phyloP scores from a whole-genome alignment of 2,113 vertebrate species.

The Poeciliopsis retropinna region DNA sequence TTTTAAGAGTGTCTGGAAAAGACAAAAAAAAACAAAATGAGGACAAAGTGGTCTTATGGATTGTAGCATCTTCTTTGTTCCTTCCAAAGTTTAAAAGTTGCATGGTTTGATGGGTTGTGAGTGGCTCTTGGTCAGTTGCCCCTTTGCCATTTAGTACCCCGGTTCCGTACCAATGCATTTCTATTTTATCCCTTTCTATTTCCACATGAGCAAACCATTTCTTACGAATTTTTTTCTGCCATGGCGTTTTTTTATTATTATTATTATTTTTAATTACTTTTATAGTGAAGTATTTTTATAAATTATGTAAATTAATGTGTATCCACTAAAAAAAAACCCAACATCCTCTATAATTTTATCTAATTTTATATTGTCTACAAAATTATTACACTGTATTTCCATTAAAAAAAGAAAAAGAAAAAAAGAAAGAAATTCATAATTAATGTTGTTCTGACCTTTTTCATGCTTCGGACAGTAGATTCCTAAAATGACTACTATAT shows the following conservation, averaged over 20 bases:
- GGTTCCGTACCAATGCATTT: neutral
- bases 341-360: neutral
- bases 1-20: slow-evolving; percentile 39
- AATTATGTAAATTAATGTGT: neutral
- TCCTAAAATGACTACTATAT: neutral
- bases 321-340: neutral
- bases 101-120: neutral
- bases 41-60: slow-evolving; percentile 17
- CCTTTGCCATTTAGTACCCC: neutral
- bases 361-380: neutral
- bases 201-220: neutral
- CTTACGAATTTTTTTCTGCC: neutral
- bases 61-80: slow-evolving; percentile 10
- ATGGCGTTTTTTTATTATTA: neutral
- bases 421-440: neutral
- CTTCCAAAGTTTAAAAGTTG: slow-evolving; percentile 34
- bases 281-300: neutral
- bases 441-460: neutral
- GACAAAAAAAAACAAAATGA: neutral
- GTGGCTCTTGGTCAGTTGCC: neutral
- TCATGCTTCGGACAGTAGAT: neutral
- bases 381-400: neutral
- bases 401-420: neutral
- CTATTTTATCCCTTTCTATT: neutral
- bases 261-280: too few relatives aligned